Percentiles rank a stretch among this genome's conserved stretches.
Evolutionary conservation across 2,113 vertebrate genomes (phyloP).

Genomic region (Nematolebias whitei): DNA sequence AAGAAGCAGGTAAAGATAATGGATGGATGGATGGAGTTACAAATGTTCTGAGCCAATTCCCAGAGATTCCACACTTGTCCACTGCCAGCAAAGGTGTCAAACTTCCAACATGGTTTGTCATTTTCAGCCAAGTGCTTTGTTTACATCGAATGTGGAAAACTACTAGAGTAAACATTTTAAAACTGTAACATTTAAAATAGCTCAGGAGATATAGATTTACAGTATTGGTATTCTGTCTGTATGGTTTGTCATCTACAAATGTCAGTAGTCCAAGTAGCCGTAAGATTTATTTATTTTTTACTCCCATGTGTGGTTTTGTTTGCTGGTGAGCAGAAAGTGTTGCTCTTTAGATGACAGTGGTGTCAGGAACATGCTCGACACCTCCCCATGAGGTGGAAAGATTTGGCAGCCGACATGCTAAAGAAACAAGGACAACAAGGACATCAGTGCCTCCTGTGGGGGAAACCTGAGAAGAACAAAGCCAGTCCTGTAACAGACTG

Average conservation of each 20-base stretch:
- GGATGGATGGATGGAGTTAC: no score
- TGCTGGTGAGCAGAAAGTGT: constrained; percentile 58
- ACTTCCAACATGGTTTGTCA: no score
- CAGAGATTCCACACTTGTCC: no score
- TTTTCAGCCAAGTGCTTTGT: no score
- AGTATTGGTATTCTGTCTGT: background rate
- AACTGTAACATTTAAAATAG: no score
- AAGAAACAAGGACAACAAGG: constrained; percentile 64
- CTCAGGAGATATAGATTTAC: no score
- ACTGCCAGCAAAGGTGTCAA: no score
- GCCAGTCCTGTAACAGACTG: constrained; percentile 1
- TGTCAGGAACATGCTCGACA: constrained; percentile 52
- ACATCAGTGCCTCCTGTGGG: constrained; percentile 25
- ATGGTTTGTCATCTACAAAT: no score
- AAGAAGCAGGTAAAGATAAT: no score
- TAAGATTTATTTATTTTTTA: constrained; percentile 24
- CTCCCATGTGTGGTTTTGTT: constrained; percentile 26
- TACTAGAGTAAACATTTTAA: no score
- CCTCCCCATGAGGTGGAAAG: constrained; percentile 48
- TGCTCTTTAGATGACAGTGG: constrained; percentile 53
- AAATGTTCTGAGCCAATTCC: no score
- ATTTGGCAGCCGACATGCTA: constrained; percentile 53
- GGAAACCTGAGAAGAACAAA: constrained; percentile 17
- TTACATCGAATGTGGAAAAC: no score
- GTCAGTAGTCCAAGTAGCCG: background rate